Conservation (phyloP, 2,797 vertebrate genomes). For the Rhinogobio ventralis region DNA sequence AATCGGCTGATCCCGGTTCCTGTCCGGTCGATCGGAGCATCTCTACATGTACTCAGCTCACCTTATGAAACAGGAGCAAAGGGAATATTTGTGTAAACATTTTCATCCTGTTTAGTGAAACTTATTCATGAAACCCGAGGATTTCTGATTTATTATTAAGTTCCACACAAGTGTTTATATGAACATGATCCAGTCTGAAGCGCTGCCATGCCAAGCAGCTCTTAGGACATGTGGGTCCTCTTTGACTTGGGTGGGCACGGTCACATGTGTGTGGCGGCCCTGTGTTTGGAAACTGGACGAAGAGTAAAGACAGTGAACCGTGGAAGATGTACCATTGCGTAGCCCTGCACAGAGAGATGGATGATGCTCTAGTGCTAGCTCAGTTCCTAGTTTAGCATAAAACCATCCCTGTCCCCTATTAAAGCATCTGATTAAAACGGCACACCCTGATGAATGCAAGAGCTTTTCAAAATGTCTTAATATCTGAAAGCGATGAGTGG, state of each 20-base stretch:
- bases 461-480: background rate
- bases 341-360: background rate
- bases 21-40: no score
- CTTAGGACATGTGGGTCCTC: constrained; percentile 2
- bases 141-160: background rate
- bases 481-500: background rate
- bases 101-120: background rate
- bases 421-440: background rate
- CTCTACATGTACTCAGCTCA: background rate
- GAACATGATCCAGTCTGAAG: background rate
- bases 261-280: constrained; percentile 51
- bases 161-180: background rate
- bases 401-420: background rate
- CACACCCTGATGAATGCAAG: constrained; percentile 1
- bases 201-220: background rate
- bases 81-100: background rate
- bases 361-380: constrained; percentile 3
- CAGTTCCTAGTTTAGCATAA: background rate
- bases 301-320: constrained; percentile 24
- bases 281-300: constrained; percentile 55
- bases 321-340: background rate
- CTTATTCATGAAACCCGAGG: background rate
- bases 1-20: no score
- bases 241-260: constrained; percentile 31
- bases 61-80: background rate